Evolutionary conservation across 2,888 invertebrate species (phyloP).

Genomic region (Belgica antarctica): DNA sequence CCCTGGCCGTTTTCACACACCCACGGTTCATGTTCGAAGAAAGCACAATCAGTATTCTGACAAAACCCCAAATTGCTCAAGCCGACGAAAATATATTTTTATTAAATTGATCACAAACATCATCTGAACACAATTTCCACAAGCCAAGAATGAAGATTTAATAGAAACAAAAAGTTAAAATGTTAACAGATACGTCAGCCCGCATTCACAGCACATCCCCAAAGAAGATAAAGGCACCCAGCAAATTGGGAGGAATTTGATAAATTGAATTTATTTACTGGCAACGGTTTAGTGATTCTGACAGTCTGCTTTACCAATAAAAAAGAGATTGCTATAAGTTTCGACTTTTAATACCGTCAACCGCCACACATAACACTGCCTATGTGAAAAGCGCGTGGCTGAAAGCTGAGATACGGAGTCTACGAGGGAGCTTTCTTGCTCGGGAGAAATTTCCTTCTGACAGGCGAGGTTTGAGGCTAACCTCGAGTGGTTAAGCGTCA

Average conservation of each 20-base stretch:
- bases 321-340: neutral
- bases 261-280: conserved; percentile 22
- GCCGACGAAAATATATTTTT: too few species aligned
- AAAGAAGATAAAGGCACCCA: too few species aligned
- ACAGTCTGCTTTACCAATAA: neutral
- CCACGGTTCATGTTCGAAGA: too few species aligned
- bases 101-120: too few species aligned
- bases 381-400: neutral
- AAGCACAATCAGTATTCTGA: too few species aligned
- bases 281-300: conserved; percentile 11
- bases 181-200: neutral
- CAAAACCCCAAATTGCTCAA: too few species aligned
- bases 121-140: too few species aligned
- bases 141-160: too few species aligned
- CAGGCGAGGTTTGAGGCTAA: too few species aligned
- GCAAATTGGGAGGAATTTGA: conserved; percentile 4
- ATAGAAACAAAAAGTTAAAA: neutral
- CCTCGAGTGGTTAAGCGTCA: too few species aligned
- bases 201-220: neutral
- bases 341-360: conserved; percentile 5
- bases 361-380: neutral
- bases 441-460: neutral
- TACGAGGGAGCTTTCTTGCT: neutral
- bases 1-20: neutral
- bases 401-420: neutral